Percentiles rank a stretch among this genome's conserved stretches.
Conservation (phyloP, 2,888 invertebrate genomes). For the Athetis lepigone region DNA sequence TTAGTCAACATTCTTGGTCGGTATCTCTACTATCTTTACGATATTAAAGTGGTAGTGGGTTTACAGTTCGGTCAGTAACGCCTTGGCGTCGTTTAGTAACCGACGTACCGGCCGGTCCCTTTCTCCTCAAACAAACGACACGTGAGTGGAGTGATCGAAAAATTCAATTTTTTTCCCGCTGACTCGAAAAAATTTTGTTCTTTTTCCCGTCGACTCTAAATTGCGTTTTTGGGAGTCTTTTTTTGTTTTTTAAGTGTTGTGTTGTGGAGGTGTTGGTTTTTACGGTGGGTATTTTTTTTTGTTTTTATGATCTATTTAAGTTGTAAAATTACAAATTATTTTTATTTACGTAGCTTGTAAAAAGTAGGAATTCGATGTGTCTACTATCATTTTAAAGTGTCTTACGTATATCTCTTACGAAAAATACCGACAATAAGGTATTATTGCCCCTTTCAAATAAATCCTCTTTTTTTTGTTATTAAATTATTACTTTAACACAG, state of each 20-base stretch:
- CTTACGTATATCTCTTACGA: too few relatives aligned
- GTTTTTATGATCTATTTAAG: neutral
- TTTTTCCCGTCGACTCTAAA: neutral
- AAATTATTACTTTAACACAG: too few relatives aligned
- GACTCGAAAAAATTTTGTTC: neutral
- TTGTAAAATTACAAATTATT: neutral
- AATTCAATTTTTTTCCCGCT: neutral
- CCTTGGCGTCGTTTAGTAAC: neutral
- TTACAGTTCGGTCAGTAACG: constrained; percentile 36
- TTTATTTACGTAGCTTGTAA: too few relatives aligned
- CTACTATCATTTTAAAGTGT: too few relatives aligned
- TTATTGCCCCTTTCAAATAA: too few relatives aligned
- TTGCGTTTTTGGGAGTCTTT: neutral
- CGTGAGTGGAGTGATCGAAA: constrained; percentile 40
- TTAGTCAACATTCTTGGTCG: neutral
- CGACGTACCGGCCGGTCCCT: constrained; percentile 34
- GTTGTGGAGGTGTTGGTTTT: constrained; percentile 24
- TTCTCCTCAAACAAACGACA: neutral
- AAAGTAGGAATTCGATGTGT: too few relatives aligned
- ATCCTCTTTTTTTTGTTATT: too few relatives aligned
- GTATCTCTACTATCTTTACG: neutral
- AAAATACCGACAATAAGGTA: too few relatives aligned
- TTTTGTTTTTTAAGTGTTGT: constrained; percentile 25
- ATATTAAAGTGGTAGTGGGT: constrained; percentile 15
- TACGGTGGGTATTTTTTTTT: constrained; percentile 28